Base-by-base conservation (phyloP, 2,113 vertebrate species). In the Cyanoderma ruficeps region DNA sequence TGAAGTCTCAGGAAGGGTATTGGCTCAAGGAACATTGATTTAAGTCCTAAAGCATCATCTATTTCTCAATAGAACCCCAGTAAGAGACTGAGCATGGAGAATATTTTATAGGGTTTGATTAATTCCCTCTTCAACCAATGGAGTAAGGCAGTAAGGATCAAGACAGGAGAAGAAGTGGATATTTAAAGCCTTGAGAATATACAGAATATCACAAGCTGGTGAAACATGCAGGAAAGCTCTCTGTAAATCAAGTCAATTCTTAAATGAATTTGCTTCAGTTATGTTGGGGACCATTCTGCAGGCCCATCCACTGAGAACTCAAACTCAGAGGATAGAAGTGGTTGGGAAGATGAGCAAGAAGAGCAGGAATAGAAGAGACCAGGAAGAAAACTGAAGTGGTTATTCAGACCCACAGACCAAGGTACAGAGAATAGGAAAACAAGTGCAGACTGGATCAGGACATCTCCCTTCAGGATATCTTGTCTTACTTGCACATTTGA, bases 31-130 rank as follows among this genome's bases (percentile, higher is more conserved):
- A 85, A 57, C 90, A 90, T 82, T 61, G 90, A 96, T 93, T 91
- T 75, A 90, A 89, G 49, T 56, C 92, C 92, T 91, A 93, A 93
- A 95, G 46, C 44, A 93, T 87, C 80, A 82, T 94, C 87, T 95
- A 50, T 93, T 94, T 92, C 94, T 90, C 88, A 57, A 50, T 41
- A 92, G 93, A 88, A 82, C 65, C 77, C 61, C 76, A 79, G 88
- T 68, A 91, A 89, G 90, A 87, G 56, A 68, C 60, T 46, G 72
- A 93, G 77, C 13, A 23, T 42, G 33, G 83, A 63, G 53, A 84
- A 68, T 87, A 78, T 91, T 95, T 87, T 75, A 64, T 28, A 76
- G 61, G 19, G 80, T 64, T 95, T 94, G 76, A 90, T 93, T 93
- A 91, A 93, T 65, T 77, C 71, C 39, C 21, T 77, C 78, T 95